Base-by-base conservation (phyloP, 2,113 vertebrate species). In the Melanerpes aurifrons region DNA sequence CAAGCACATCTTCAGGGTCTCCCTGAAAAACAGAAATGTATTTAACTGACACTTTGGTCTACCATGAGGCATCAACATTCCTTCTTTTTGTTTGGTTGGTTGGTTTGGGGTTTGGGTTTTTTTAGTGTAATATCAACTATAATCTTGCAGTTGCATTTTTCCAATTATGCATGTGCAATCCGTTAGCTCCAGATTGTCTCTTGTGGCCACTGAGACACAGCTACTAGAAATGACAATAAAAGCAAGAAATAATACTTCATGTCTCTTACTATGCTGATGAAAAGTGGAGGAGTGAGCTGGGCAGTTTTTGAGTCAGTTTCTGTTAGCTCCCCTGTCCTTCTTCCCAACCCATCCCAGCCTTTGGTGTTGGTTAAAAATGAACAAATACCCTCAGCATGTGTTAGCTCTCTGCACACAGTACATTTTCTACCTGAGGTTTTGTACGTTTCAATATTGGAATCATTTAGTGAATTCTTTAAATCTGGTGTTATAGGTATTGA, bases 1-100 rank as follows among this genome's bases (percentile, higher is more conserved):
- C 98, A 82, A 96, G 97, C 18, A 87, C 71, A n/a, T 97, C 97
- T 86, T 98, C 97, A 78, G 96, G 82, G 56, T 97, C 97, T 50
- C 94, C 97, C 98, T 98, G 96, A 59, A 93, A 94, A 97, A 93
- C 66, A 2, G 89, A 83, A 83, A 91, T 15, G 50, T 17, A 87
- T 72, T 92, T 78, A 62, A 79, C 53, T 90, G 73, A 86, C 40
- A 66, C 16, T 82, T 86, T 17, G 14, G 29, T 50, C 78, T 43
- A 48, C 32, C 37, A 50, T 35, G 32, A 82, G n/a, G n/a, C 43
- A 78, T 31, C 35, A 56, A 20, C 18, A 24, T 31, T 84, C 26
- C 18, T 84, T 40, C 59, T 9, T 29, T 35, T 66, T 12, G 9
- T 17, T n/a, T 19, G 17, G 1, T 59, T 32, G 20, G 19, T 40